Conservation (phyloP, 2,797 vertebrate genomes). For the Microcaecilia unicolor region DNA sequence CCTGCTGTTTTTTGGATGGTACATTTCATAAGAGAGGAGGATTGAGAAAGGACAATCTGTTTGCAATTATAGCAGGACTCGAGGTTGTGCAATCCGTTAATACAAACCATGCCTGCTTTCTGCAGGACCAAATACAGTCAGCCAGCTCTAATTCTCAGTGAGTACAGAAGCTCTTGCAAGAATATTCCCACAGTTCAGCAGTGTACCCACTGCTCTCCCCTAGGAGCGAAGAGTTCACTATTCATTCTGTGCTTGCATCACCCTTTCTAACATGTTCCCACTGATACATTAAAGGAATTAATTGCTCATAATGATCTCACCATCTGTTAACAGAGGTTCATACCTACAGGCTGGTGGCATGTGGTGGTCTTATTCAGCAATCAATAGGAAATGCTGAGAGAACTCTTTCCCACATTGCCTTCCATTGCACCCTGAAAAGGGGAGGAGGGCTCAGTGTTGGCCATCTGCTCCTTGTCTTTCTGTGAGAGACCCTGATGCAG, state of each 20-base stretch:
- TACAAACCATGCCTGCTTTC: slow-evolving; percentile 48
- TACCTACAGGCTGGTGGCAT: slow-evolving; percentile 88
- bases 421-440: slow-evolving; percentile 79
- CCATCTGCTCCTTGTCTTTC: slow-evolving; percentile 98
- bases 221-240: slow-evolving; percentile 56
- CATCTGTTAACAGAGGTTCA: slow-evolving; percentile 92
- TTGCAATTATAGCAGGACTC: slow-evolving; percentile 39
- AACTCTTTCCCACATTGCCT: slow-evolving; percentile 70
- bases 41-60: slow-evolving; percentile 48
- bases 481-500: slow-evolving; percentile 75
- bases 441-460: slow-evolving; percentile 79
- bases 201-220: slow-evolving; percentile 44
- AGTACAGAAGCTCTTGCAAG: slow-evolving; percentile 47
- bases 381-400: slow-evolving; percentile 61
- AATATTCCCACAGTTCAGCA: slow-evolving; percentile 60
- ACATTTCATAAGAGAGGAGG: slow-evolving; percentile 25
- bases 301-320: slow-evolving; percentile 98
- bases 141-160: slow-evolving; percentile 50
- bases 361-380: slow-evolving; percentile 81
- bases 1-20: background rate
- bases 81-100: slow-evolving; percentile 45
- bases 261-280: slow-evolving; percentile 87
- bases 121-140: slow-evolving; percentile 37
- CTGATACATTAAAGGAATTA: slow-evolving; percentile 97
- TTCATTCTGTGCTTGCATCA: slow-evolving; percentile 69